A percentile compares a stretch with the other conserved stretches of the same genome.
Conservation (phyloP, 2,888 invertebrate genomes). For the Brassicogethes aeneus region DNA sequence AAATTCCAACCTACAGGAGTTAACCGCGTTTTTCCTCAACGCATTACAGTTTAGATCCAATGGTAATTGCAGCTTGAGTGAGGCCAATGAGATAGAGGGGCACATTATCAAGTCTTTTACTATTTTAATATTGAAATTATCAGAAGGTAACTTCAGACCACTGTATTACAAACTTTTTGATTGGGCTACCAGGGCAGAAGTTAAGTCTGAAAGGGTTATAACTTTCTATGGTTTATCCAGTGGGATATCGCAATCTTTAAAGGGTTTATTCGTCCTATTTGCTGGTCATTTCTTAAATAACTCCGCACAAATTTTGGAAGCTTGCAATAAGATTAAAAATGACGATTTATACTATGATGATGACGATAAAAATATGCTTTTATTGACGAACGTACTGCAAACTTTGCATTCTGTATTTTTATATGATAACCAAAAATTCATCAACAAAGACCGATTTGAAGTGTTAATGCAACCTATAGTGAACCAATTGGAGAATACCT, state of each 20-base stretch:
- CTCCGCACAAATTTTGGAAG: conserved; percentile 62
- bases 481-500: conserved; percentile 75
- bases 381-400: conserved; percentile 63
- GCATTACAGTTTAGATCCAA: conserved; percentile 58
- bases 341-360: conserved; percentile 45
- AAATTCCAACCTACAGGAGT: conserved; percentile 53
- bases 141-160: conserved; percentile 82
- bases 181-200: conserved; percentile 67
- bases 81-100: conserved; percentile 58
- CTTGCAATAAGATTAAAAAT: conserved; percentile 55
- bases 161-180: conserved; percentile 79
- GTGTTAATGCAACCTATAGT: conserved; percentile 78
- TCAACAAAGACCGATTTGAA: conserved; percentile 79
- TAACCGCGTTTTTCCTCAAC: conserved; percentile 66
- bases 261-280: conserved; percentile 84
- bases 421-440: conserved; percentile 75
- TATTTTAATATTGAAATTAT: conserved; percentile 73
- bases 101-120: conserved; percentile 71
- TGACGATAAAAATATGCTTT: conserved; percentile 48
- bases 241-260: conserved; percentile 70
- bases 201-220: conserved; percentile 57
- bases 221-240: conserved; percentile 78
- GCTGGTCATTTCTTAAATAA: conserved; percentile 78
- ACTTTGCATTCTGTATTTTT: conserved; percentile 71
- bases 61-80: conserved; percentile 31